Evolutionary conservation across 1,140 invertebrate species (phyloP).

Genomic region (Zeugodacus cucurbitae): DNA sequence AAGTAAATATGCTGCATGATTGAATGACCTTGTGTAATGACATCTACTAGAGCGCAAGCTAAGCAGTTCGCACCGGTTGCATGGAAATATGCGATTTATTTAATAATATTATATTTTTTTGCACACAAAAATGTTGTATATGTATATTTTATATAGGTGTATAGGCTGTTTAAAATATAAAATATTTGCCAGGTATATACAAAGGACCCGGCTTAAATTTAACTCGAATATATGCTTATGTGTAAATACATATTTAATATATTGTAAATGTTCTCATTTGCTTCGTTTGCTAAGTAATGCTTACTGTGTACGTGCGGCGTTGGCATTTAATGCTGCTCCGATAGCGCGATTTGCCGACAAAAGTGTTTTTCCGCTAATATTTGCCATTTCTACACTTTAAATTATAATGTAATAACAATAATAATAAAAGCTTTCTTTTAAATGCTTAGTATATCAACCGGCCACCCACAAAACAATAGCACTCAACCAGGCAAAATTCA

Average conservation of each 20-base stretch:
- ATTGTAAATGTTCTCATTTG: conserved; percentile 9
- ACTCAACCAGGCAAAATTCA: neutral
- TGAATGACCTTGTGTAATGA: conserved; percentile 30
- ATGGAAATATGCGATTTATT: neutral
- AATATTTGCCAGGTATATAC: neutral
- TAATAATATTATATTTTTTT: neutral
- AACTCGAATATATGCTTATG: neutral
- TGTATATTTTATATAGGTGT: neutral
- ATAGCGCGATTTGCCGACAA: conserved; percentile 42
- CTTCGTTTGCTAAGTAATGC: neutral
- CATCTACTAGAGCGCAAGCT: neutral
- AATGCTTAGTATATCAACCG: neutral
- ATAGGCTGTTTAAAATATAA: neutral
- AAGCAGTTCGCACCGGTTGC: neutral
- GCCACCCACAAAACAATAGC: neutral
- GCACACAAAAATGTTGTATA: neutral
- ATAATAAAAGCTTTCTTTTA: neutral
- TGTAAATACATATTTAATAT: neutral
- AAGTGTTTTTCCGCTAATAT: conserved; percentile 45
- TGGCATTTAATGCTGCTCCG: conserved; percentile 19
- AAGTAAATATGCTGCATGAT: neutral
- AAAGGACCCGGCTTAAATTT: neutral
- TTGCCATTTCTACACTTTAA: conserved; percentile 39
- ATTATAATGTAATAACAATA: neutral
- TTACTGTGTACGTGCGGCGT: conserved; percentile 43